Percentiles rank a stretch among this genome's conserved stretches.
Evolutionary conservation across 2,113 vertebrate species (phyloP).

Genomic region (Todiramphus chloris): DNA sequence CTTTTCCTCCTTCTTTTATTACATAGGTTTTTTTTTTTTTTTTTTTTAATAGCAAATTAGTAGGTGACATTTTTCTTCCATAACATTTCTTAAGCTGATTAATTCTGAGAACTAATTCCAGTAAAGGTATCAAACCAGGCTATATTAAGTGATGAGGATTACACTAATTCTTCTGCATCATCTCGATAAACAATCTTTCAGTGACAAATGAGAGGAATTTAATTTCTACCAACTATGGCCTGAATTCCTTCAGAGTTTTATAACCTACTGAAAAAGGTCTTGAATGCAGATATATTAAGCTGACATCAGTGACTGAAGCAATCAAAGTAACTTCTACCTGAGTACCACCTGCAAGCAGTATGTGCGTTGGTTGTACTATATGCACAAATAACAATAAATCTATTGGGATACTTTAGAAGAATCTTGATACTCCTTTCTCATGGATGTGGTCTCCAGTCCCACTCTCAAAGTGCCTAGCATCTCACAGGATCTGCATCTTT

Average conservation of each 20-base stretch:
- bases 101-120: constrained; percentile 60
- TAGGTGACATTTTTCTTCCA: constrained; percentile 20
- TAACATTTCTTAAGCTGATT: constrained; percentile 63
- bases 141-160: constrained; percentile 57
- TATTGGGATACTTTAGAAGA: not conserved
- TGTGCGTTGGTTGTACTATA: not conserved
- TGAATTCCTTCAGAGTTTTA: constrained; percentile 11
- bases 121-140: constrained; percentile 18
- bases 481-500: not conserved
- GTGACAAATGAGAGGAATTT: constrained; percentile 38
- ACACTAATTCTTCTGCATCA: constrained; percentile 51
- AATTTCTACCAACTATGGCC: not conserved
- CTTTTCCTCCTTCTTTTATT: not conserved
- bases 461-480: not conserved
- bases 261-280: not conserved
- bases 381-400: not conserved
- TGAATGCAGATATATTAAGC: not conserved
- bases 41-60: not conserved
- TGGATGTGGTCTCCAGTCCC: not conserved
- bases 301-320: not conserved
- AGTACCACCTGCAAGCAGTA: not conserved
- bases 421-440: not conserved
- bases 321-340: not conserved
- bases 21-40: not conserved
- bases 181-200: constrained; percentile 65